These are phyloP conservation scores for Pristionchus maxplancki DNA, from an alignment of 2,888 invertebrate genomes.

Conservation along the genomic window DNA sequence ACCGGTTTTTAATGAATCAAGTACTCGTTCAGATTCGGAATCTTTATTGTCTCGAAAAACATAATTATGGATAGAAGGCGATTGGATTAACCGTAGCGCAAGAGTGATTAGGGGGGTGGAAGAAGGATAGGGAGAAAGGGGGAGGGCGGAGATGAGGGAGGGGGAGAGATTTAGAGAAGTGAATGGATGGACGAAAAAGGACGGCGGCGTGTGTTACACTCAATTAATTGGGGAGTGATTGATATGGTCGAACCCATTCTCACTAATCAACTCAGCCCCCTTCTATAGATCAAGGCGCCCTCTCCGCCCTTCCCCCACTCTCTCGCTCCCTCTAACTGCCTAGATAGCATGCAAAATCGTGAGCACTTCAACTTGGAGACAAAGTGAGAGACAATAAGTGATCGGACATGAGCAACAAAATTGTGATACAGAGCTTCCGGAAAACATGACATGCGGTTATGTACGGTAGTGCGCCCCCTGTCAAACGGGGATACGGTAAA, in stretches of 20 bases:
- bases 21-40: no score
- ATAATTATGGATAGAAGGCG: no score
- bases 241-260: constrained; percentile 16
- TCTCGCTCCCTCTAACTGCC: not conserved
- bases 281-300: not conserved
- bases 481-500: not conserved
- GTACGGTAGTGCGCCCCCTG: not conserved
- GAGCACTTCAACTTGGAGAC: not conserved
- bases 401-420: constrained; percentile 23
- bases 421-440: not conserved
- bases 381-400: constrained; percentile 19
- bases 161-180: not conserved
- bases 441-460: not conserved
- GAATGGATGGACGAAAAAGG: no score
- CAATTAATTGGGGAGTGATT: constrained; percentile 26
- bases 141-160: not conserved
- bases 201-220: constrained; percentile 26
- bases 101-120: no score
- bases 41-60: no score
- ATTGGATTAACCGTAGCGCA: no score
- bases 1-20: constrained; percentile 13
- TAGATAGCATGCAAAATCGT: not conserved
- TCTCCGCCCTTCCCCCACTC: not conserved
- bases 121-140: not conserved
- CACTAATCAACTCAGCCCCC: not conserved